Percentiles rank a stretch among this genome's conserved stretches.
phyloP scores from a whole-genome alignment of 1,140 invertebrate genomes.

The Paraescarpia echinospica region DNA sequence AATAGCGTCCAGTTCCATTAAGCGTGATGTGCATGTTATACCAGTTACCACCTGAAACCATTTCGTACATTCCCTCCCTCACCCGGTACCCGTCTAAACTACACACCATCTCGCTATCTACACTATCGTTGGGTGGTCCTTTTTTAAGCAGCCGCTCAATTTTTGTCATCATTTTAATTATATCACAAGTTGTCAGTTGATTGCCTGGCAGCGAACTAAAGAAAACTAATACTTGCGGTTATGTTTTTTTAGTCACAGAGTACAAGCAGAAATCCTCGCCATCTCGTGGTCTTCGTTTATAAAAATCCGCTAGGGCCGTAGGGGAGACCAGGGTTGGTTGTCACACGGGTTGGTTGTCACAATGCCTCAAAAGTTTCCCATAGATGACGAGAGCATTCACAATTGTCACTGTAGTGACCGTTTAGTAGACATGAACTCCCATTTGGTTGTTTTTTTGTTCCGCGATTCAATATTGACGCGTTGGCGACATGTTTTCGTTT shows the following conservation, averaged over 20 bases:
- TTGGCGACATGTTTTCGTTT: too few relatives aligned
- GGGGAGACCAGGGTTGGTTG: too few relatives aligned
- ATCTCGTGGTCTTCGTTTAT: background rate
- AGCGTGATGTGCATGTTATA: background rate
- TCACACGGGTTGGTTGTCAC: too few relatives aligned
- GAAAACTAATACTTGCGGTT: background rate
- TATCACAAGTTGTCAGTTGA: background rate
- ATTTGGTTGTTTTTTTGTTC: too few relatives aligned
- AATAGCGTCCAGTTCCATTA: background rate
- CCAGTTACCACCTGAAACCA: background rate
- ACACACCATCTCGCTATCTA: background rate
- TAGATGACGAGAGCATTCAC: too few relatives aligned
- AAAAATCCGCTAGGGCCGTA: too few relatives aligned
- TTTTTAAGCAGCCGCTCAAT: background rate
- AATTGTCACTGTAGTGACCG: too few relatives aligned
- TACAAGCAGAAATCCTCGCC: background rate
- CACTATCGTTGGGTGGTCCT: background rate
- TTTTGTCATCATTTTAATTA: background rate
- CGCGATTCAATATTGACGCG: too few relatives aligned
- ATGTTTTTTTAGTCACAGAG: background rate
- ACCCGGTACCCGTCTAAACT: background rate
- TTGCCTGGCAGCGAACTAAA: background rate
- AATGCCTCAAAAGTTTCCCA: too few relatives aligned
- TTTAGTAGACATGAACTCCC: too few relatives aligned
- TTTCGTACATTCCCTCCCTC: background rate